Percentiles rank a stretch among this genome's conserved stretches.
phyloP scores from a whole-genome alignment of 1,140 invertebrate genomes.

The Sinella curviseta region DNA sequence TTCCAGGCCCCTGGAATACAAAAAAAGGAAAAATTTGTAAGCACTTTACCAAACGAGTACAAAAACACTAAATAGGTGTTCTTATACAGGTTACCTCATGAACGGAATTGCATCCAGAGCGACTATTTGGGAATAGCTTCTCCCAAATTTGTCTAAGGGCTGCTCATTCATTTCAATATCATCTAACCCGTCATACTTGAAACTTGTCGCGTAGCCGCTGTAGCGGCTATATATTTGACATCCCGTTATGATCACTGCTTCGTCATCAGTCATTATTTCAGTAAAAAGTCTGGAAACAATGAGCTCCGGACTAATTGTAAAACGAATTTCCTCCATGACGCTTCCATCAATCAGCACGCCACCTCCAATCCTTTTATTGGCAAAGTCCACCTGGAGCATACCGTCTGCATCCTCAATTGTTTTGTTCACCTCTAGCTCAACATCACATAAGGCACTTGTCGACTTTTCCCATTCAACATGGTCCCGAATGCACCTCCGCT shows the following conservation, averaged over 20 bases:
- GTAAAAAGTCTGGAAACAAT: constrained; percentile 83
- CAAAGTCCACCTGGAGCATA: constrained; percentile 6
- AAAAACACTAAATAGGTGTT: not conserved
- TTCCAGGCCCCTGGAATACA: not conserved
- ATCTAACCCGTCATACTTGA: constrained; percentile 78
- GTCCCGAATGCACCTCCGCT: not conserved
- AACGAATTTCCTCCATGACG: constrained; percentile 96
- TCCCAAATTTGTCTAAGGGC: constrained; percentile 65
- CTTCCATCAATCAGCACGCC: constrained; percentile 86
- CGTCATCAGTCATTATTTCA: constrained; percentile 74
- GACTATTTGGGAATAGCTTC: constrained; percentile 72
- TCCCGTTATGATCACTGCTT: constrained; percentile 81
- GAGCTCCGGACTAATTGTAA: constrained; percentile 92
- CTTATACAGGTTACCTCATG: constrained; percentile 23
- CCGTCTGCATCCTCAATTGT: not conserved
- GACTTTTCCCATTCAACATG: not conserved
- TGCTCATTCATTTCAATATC: constrained; percentile 69
- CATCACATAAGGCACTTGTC: not conserved
- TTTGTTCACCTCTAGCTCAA: not conserved
- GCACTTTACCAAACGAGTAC: too few relatives aligned
- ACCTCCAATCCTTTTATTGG: constrained; percentile 61
- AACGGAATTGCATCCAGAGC: constrained; percentile 86
- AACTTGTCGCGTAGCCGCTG: constrained; percentile 73
- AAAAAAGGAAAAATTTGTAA: not conserved
- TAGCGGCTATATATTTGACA: constrained; percentile 81